Evolutionary conservation across 1,140 invertebrate species (phyloP).

Genomic region (Drosophila ficusphila): DNA sequence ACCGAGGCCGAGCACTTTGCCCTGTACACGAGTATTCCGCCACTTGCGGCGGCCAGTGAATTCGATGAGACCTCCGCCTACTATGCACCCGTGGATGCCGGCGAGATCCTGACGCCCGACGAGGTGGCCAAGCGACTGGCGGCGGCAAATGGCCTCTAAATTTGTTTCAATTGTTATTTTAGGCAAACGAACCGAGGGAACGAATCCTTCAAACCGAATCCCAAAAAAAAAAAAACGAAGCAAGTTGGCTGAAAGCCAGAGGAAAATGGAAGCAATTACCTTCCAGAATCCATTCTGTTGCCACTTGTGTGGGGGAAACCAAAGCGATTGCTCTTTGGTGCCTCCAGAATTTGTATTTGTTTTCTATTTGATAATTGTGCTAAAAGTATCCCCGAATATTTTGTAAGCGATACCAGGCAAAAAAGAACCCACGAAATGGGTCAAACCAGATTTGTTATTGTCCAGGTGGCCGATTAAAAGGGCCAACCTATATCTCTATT

Average conservation of each 20-base stretch:
- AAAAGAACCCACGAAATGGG: background rate
- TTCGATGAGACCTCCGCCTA: constrained; percentile 94
- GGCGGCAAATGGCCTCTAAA: constrained; percentile 54
- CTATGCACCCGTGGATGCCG: constrained; percentile 92
- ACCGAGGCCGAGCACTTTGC: constrained; percentile 95
- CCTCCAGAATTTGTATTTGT: constrained; percentile 60
- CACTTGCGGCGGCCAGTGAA: constrained; percentile 92
- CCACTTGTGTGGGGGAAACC: constrained; percentile 30
- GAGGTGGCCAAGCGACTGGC: constrained; percentile 77
- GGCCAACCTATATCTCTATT: constrained; percentile 14
- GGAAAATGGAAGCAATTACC: background rate
- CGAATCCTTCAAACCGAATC: constrained; percentile 13
- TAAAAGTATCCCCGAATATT: constrained; percentile 40
- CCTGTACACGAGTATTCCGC: constrained; percentile 92
- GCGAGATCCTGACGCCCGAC: constrained; percentile 85
- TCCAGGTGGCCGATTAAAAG: constrained; percentile 15
- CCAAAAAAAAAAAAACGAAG: constrained; percentile 17
- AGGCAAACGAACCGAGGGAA: constrained; percentile 30
- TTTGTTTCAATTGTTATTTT: constrained; percentile 23
- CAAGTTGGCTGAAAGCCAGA: constrained; percentile 3
- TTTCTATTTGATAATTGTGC: constrained; percentile 64
- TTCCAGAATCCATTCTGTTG: background rate
- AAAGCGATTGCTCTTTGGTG: background rate
- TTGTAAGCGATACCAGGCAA: constrained; percentile 50
- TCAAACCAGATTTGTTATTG: constrained; percentile 33